Conservation (phyloP, 2,888 invertebrate species). For the Tortricodes alternella region DNA sequence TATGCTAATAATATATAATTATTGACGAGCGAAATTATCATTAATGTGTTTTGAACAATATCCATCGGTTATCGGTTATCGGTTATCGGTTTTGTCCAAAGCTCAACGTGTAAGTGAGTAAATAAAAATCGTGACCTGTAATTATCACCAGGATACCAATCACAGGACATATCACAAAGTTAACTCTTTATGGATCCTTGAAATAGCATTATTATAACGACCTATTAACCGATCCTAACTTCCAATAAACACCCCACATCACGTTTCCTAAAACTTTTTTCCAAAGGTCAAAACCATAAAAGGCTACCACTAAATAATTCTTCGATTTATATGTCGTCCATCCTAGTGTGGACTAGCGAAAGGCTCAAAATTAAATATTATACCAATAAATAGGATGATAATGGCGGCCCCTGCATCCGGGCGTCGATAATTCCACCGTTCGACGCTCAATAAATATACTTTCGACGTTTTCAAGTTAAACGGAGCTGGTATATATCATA, state of each 20-base stretch:
- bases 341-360: conserved; percentile 59
- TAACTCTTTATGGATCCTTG: background rate
- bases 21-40: too few relatives aligned
- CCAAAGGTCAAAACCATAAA: conserved; percentile 34
- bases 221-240: conserved; percentile 7
- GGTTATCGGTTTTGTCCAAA: too few relatives aligned
- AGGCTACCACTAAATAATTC: conserved; percentile 61
- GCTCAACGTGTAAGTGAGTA: too few relatives aligned
- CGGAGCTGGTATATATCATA: conserved; percentile 75
- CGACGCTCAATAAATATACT: conserved; percentile 76
- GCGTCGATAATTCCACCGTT: conserved; percentile 73
- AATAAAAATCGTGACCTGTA: too few relatives aligned
- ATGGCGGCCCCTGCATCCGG: conserved; percentile 76
- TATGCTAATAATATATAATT: too few relatives aligned
- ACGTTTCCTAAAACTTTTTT: conserved; percentile 15
- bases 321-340: conserved; percentile 71
- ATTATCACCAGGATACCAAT: too few relatives aligned
- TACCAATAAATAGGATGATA: conserved; percentile 82
- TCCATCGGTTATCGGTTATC: too few relatives aligned
- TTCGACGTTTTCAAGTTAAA: conserved; percentile 78
- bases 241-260: conserved; percentile 11
- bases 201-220: background rate
- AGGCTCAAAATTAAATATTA: conserved; percentile 81
- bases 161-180: too few relatives aligned
- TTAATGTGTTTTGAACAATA: too few relatives aligned